Evolutionary conservation across 2,888 invertebrate genomes (phyloP).

Genomic region (Tethea ocularis): DNA sequence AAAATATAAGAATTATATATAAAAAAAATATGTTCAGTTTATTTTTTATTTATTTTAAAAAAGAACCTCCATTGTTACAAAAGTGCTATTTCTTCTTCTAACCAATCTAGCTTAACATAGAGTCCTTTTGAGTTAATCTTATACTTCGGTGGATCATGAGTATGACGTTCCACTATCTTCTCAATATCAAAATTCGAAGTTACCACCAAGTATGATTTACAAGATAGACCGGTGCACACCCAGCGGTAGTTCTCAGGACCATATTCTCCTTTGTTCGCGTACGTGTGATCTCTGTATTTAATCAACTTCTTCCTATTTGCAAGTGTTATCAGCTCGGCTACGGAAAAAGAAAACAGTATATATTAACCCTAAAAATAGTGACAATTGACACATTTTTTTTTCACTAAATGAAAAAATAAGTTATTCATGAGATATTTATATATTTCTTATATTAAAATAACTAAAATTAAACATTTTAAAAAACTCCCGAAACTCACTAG

Average conservation of each 20-base stretch:
- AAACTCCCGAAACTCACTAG: no score
- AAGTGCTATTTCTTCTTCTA: neutral
- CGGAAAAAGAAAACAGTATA: slow-evolving; percentile 12
- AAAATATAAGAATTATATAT: no score
- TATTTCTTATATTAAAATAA: no score
- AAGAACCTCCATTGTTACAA: no score
- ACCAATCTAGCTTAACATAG: slow-evolving; percentile 14
- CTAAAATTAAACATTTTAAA: no score
- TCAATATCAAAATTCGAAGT: slow-evolving; percentile 31
- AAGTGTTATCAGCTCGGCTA: slow-evolving; percentile 28
- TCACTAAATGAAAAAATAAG: no score
- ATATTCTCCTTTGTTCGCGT: slow-evolving; percentile 22
- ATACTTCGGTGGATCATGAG: slow-evolving; percentile 25
- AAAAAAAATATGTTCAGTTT: no score
- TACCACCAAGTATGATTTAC: slow-evolving; percentile 30
- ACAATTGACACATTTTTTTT: no score
- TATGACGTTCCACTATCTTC: slow-evolving; percentile 18
- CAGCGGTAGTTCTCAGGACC: slow-evolving; percentile 22
- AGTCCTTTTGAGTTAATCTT: slow-evolving; percentile 19
- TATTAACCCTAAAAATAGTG: no score
- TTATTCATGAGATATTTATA: no score
- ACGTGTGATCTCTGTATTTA: slow-evolving; percentile 24
- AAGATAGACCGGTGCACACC: slow-evolving; percentile 23
- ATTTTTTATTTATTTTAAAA: no score
- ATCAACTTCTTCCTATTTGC: slow-evolving; percentile 35